These are phyloP conservation scores for Micoletzkya japonica DNA, from an alignment of 2,888 invertebrate genomes.

Conservation along the genomic window DNA sequence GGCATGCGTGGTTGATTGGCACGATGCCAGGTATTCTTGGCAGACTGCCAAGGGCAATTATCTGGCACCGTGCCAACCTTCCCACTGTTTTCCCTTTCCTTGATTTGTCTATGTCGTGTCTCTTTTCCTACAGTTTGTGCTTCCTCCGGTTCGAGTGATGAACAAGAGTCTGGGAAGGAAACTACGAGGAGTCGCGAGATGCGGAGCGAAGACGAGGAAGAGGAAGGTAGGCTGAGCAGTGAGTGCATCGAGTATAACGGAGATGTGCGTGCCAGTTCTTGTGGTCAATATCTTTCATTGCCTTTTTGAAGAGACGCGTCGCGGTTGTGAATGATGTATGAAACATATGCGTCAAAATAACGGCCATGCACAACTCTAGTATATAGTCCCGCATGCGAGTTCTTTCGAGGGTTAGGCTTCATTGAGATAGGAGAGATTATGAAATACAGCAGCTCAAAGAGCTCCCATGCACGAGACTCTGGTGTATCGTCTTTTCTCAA, in stretches of 20 bases:
- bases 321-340: too few relatives aligned
- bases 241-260: background rate
- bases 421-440: too few relatives aligned
- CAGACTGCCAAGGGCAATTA: too few relatives aligned
- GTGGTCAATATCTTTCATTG: background rate
- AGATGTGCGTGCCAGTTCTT: background rate
- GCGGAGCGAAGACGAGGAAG: slow-evolving; percentile 39
- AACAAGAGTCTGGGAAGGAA: slow-evolving; percentile 51
- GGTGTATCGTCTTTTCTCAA: too few relatives aligned
- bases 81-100: slow-evolving; percentile 2
- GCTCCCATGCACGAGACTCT: too few relatives aligned
- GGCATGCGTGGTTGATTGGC: background rate
- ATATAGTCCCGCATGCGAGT: too few relatives aligned
- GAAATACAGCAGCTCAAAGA: too few relatives aligned
- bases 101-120: slow-evolving; percentile 31
- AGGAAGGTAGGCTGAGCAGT: slow-evolving; percentile 29
- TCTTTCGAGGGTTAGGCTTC: too few relatives aligned
- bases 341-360: too few relatives aligned
- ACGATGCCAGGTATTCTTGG: too few relatives aligned
- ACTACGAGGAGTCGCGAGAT: slow-evolving; percentile 53
- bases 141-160: slow-evolving; percentile 38
- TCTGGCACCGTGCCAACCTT: too few relatives aligned
- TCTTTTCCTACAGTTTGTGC: slow-evolving; percentile 37
- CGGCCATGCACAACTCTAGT: too few relatives aligned
- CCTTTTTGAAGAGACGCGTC: background rate